Percentiles rank a stretch among this genome's conserved stretches.
Conservation (phyloP, 2,888 invertebrate species). For the Noctua janthina region DNA sequence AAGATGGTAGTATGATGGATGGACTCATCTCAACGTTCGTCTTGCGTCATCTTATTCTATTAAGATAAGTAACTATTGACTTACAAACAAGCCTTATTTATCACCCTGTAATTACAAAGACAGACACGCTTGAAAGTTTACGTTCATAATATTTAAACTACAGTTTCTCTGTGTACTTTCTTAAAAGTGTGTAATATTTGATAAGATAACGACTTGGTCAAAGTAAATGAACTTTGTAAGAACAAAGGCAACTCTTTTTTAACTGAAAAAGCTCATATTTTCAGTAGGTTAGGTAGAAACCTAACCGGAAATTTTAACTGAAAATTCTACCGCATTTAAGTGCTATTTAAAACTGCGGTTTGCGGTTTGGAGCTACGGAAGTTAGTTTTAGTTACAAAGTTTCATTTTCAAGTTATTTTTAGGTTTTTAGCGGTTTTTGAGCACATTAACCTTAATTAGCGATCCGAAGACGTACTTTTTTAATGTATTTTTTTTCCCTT, state of each 20-base stretch:
- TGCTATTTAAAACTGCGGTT: too few relatives aligned
- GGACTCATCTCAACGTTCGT: slow-evolving; percentile 19
- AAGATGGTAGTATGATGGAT: slow-evolving; percentile 23
- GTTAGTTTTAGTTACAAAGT: slow-evolving; percentile 12
- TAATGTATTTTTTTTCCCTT: too few relatives aligned
- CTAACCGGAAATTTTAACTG: neutral
- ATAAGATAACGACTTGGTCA: slow-evolving; percentile 4
- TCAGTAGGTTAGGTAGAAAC: neutral
- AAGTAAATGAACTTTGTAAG: slow-evolving; percentile 33
- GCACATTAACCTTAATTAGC: neutral
- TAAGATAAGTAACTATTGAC: slow-evolving; percentile 28
- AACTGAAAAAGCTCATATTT: slow-evolving; percentile 21
- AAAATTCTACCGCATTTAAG: slow-evolving; percentile 7
- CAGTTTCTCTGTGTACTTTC: slow-evolving; percentile 16
- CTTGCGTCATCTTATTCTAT: slow-evolving; percentile 38
- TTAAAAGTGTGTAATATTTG: slow-evolving; percentile 42
- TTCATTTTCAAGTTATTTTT: slow-evolving; percentile 6
- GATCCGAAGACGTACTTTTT: neutral
- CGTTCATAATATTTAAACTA: slow-evolving; percentile 37
- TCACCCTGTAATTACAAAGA: slow-evolving; percentile 26
- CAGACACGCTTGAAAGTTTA: slow-evolving; percentile 47
- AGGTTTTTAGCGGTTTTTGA: slow-evolving; percentile 1
- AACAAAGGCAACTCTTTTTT: slow-evolving; percentile 39
- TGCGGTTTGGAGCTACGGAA: neutral
- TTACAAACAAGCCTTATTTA: slow-evolving; percentile 30